Base-by-base conservation (phyloP, 2,113 vertebrate genomes). In the Myiagra hebetior region DNA sequence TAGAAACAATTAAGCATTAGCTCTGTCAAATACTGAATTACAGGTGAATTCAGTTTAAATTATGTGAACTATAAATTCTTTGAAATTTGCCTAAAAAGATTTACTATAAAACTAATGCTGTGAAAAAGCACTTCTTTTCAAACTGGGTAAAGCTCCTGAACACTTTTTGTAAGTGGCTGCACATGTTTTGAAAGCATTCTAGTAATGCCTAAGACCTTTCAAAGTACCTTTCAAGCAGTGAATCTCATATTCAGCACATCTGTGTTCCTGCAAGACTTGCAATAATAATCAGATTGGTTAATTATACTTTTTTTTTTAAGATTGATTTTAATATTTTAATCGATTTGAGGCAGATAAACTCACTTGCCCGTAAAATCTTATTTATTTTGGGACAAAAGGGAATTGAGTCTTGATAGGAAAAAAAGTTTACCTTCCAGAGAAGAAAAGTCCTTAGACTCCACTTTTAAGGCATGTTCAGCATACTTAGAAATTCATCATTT, bases 271-370 rank as follows among this genome's bases (percentile, higher is more conserved):
- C 77, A 96, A 88, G 95, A 88, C 80, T 96, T 96, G 90, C 85
- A 96, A 79, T 96, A 97, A 97, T 96, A 97, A 96, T 97, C 95
- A 96, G 94, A 96, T 97, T 91, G 91, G 93, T 97, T 98, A 97
- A 97, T 91, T 97, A 89, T 95, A 69, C 85, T 87, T 75, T 85
- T 97, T 95, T 96, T 94, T 94, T 88, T 65, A 92, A 95, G 93
- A 96, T 97, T 92, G 95, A 76, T 98, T 98, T 97, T 96, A 98
- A 97, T 97, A 91, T 95, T 95, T 95, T 95, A 97, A 98, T 98
- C 15, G 46, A 97, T 98, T 97, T 94, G 93, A 96, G 90, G 91
- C 89, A 97, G 96, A 97, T 97, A 96, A 97, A 97, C 93, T 97
- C 91, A 95, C 94, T 98, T 96, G 95, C 96, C 95, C 83, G 14